Base-by-base conservation (phyloP, 2,113 vertebrate genomes). In the Raphicerus campestris region DNA sequence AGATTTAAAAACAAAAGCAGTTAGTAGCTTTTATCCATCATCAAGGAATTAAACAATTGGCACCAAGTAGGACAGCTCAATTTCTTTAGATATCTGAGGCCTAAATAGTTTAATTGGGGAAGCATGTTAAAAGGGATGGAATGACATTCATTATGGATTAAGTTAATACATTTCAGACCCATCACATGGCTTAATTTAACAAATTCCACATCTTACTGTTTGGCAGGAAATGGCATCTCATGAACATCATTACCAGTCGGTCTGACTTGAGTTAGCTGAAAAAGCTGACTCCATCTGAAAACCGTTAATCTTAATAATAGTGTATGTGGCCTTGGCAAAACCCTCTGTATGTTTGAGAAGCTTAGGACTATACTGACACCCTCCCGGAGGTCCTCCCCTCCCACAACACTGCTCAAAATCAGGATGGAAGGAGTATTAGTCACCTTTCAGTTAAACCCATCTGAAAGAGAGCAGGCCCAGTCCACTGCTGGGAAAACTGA, bases 11-110 rank as follows among this genome's bases (percentile, higher is more conserved):
- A 98, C 98, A 99, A 99, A 99, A 98, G 97, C 98, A 97, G 96
- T 98, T 98, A 98, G 98, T 97, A 98, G 98, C 98, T 99, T 99
- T 98, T 98, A 98, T 99, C 98, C 98, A 98, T 99, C 98, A 99
- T 98, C 98, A 99, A 98, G 98, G 98, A 99, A 98, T 99, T 99
- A 99, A 98, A 98, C 99, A 99, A 98, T 98, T 99, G 99, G 98
- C 98, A 98, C 98, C 98, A 98, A 98, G 96, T 92, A 97, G 98
- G 98, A 98, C 98, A 98, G 98, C 98, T 99, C 97, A 97, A 99
- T 99, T 99, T 97, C 98, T 98, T 96, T 97, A 97, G 98, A 98
- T 99, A 98, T 98, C 98, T 98, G 98, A 98, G 98, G 98, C 92
- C 98, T 98, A 97, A 98, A 98, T 95, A 98, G 98, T 98, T 98